These are phyloP conservation scores for Nesoenas mayeri DNA, from an alignment of 2,113 vertebrate genomes.

Conservation along the genomic window DNA sequence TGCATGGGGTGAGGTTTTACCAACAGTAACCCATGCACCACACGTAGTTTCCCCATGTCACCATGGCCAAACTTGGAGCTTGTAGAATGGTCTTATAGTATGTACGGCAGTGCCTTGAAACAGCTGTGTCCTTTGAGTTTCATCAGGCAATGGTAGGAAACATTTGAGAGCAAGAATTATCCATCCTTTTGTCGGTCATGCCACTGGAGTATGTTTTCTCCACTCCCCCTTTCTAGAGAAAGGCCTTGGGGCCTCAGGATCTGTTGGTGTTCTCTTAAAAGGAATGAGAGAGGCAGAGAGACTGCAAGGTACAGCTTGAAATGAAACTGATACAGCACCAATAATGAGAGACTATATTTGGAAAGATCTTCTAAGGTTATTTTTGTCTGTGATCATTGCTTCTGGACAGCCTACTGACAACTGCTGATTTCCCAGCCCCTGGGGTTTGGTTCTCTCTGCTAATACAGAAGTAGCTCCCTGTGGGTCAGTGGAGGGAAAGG, in stretches of 20 bases:
- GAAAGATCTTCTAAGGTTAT: constrained; percentile 44
- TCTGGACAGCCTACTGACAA: background rate
- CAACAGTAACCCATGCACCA: background rate
- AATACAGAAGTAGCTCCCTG: background rate
- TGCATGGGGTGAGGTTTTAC: background rate
- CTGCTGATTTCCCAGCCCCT: background rate
- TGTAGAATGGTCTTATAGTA: background rate
- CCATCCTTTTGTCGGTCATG: background rate
- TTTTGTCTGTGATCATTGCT: constrained; percentile 39
- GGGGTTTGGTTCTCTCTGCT: background rate
- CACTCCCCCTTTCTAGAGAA: background rate
- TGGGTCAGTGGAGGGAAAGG: background rate
- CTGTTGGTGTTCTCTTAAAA: background rate
- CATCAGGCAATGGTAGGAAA: background rate
- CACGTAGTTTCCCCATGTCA: background rate
- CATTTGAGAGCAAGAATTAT: background rate
- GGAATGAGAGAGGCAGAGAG: background rate
- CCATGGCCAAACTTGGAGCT: background rate
- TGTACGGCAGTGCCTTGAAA: background rate
- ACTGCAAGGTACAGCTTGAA: constrained; percentile 2
- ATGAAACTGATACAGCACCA: constrained; percentile 33
- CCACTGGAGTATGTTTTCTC: background rate
- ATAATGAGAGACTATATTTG: constrained; percentile 31
- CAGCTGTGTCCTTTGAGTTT: background rate
- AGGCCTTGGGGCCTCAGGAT: background rate